phyloP scores from a whole-genome alignment of 2,888 invertebrate species.

The Lottia gigantea region DNA sequence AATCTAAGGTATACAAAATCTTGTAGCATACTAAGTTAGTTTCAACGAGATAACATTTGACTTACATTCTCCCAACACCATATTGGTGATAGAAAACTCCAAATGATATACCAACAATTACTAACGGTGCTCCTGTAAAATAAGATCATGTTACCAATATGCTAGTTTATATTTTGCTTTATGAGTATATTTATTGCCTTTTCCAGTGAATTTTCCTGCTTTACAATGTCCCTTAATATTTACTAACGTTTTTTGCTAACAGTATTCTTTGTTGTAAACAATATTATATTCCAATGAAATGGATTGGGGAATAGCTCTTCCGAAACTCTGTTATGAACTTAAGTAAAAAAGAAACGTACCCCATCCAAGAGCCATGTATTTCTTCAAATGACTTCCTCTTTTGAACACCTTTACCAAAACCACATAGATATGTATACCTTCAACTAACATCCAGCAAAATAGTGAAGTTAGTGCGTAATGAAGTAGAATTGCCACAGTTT shows the following conservation, averaged over 20 bases:
- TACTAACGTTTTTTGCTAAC: too few species aligned
- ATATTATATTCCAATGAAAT: too few species aligned
- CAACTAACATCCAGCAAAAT: conserved; percentile 63
- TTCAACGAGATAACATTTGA: background rate
- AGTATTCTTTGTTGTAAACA: too few species aligned
- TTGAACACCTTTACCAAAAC: conserved; percentile 59
- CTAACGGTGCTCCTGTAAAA: conserved; percentile 48
- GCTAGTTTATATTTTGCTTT: too few species aligned
- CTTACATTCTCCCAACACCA: conserved; percentile 48
- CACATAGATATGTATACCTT: conserved; percentile 58
- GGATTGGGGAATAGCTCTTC: too few species aligned
- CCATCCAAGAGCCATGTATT: conserved; percentile 56
- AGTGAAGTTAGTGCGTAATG: conserved; percentile 54
- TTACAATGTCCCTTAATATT: too few species aligned
- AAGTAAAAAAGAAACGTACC: conserved; percentile 39
- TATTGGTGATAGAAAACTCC: conserved; percentile 52
- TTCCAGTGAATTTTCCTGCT: too few species aligned
- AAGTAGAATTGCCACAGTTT: conserved; percentile 47
- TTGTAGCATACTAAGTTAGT: too few species aligned
- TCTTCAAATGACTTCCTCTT: conserved; percentile 46
- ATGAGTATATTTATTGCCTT: too few species aligned
- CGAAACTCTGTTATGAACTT: too few species aligned
- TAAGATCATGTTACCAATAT: too few species aligned
- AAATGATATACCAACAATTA: conserved; percentile 52
- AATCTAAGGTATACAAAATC: too few species aligned